Base-by-base conservation (phyloP, 1,140 invertebrate genomes). In the Rhagoletis zephyria region DNA sequence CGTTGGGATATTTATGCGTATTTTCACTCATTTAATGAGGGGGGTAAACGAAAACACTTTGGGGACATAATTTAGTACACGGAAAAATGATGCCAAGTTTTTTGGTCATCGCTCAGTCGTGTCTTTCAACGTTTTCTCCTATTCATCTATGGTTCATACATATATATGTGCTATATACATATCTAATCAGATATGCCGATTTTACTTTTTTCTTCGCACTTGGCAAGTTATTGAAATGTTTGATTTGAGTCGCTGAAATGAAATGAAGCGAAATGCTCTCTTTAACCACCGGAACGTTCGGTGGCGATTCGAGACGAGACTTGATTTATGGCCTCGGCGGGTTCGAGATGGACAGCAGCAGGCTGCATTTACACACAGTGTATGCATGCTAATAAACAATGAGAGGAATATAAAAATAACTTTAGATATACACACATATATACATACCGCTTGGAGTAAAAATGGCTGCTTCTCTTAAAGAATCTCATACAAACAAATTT, bases 151-250 rank as follows among this genome's bases (percentile, higher is more conserved):
- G 30, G 30, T 30, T 30, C 30, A 30, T 30, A 30, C 30, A 30
- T 30, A 30, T 30, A 30, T 30, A 30, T 30, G 30, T 30, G 1
- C 30, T 30, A 48, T 70, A 1, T 70, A 48, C 16, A 1, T 70
- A 70, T 45, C 40, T 12, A 70, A 30, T 3, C 19, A 42, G 30
- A 42, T 9, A 42, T 42, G 30, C 42, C n/a, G 4, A 5, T 5
- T 70, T 3, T 70, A 16, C n/a, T 63, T 19, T 45, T 70, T 74
- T 48, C 70, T 74, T 74, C 70, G 16, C 70, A 74, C 45, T 74
- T 74, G 70, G 70, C 70, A 74, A 74, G 70, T 74, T 74, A 74
- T 74, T 51, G 70, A 74, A 74, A 74, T 74, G 45, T 74, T 74
- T 74, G 70, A 74, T 48, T 48, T 48, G 70, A 74, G 70, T 48